These are phyloP conservation scores for Athalia cordata DNA, from an alignment of 2,888 invertebrate species.

Conservation along the genomic window DNA sequence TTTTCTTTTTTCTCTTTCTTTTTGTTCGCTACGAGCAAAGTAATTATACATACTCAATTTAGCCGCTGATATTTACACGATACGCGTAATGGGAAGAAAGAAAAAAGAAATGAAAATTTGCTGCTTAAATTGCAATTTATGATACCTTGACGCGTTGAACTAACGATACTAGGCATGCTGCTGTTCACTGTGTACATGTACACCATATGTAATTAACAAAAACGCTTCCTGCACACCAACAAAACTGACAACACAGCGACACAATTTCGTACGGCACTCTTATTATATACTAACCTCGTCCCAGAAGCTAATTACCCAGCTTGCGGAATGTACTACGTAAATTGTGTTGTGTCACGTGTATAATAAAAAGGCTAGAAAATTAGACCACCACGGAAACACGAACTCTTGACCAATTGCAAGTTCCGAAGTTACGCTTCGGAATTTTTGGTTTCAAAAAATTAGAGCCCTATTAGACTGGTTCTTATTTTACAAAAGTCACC, in stretches of 20 bases:
- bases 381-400: no score
- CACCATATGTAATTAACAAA: slow-evolving; percentile 21
- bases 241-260: not conserved
- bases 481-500: no score
- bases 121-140: not conserved
- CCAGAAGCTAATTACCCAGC: slow-evolving; percentile 20
- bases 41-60: not conserved
- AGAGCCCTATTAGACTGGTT: no score
- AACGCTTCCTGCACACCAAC: not conserved
- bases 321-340: not conserved
- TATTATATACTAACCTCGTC: slow-evolving; percentile 27
- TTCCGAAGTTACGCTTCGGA: no score
- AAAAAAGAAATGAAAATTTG: no score
- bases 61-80: not conserved
- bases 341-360: no score
- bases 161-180: slow-evolving; percentile 21
- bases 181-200: not conserved
- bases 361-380: no score
- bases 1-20: not conserved
- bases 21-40: no score
- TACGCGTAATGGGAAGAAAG: not conserved
- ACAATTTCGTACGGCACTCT: not conserved
- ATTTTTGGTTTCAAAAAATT: no score
- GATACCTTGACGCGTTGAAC: slow-evolving; percentile 10
- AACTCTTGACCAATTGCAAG: no score